Base-by-base conservation (phyloP, 2,888 invertebrate genomes). In the Aquatica leii region DNA sequence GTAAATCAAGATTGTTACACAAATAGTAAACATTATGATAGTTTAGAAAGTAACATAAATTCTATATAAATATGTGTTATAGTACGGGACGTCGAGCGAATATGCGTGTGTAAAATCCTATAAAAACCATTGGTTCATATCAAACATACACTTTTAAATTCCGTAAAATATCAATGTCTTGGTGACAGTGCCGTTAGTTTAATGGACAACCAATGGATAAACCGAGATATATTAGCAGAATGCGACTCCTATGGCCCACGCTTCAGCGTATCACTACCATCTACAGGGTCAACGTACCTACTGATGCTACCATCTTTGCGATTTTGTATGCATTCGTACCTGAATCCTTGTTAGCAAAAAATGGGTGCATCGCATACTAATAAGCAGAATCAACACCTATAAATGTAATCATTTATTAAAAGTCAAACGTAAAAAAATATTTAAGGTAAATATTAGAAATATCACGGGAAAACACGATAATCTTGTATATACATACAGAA, bases 371-470 rank as follows among this genome's bases (percentile, higher is more conserved):
- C 62, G 59, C 59, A 59, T 58, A 62, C 53, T 37, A 24, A 24
- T 48, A 11, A 20, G 21, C 50, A 59, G 59, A 62, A 55, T 31
- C 49, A 53, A 57, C 65, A 21, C 37, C 54, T 35, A 31, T 14
- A 5, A 24, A 12, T 12, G 40, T 20, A 15, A 41, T 4, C 14
- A 31, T 21, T 50, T 50, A 50, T 50, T 20, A 46, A 46, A 46
- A 46, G 1, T 18, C 9, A 18, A 46, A 20, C 46, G 20, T 18
- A 11, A 11, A 20, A 12, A n/a, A n/a, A n/a, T n/a, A n/a, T n/a
- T n/a, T n/a, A n/a, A n/a, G n/a, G n/a, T n/a, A n/a, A n/a, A 77
- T 78, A 78, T 78, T 74, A 74, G 73, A 72, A 76, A 73, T 74
- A 73, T 76, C 76, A 77, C 76, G 76, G 74, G 73, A 77, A 75